Evolutionary conservation across 2,888 invertebrate species (phyloP).

Genomic region (Antheraea yamamai): DNA sequence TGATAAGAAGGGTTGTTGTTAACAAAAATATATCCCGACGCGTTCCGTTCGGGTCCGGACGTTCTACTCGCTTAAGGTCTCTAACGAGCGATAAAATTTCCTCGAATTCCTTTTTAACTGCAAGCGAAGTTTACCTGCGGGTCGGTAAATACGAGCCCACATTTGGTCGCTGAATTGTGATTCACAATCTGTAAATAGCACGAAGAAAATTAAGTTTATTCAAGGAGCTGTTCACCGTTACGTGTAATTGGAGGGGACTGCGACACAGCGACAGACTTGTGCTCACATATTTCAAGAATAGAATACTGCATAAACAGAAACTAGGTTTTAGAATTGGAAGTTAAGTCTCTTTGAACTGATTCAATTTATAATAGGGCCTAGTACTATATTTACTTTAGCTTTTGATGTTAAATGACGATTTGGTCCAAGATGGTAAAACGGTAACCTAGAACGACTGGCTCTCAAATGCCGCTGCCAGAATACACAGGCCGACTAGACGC

Average conservation of each 20-base stretch:
- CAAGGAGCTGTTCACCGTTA: constrained; percentile 39
- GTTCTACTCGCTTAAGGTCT: constrained; percentile 63
- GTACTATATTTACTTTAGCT: too few relatives aligned
- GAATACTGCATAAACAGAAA: background rate
- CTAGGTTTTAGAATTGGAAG: background rate
- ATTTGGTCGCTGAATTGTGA: constrained; percentile 71
- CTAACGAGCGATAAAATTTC: constrained; percentile 78
- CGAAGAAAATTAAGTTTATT: constrained; percentile 52
- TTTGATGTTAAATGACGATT: too few relatives aligned
- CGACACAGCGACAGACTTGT: background rate
- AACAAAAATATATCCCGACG: constrained; percentile 1
- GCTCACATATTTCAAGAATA: background rate
- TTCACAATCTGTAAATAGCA: constrained; percentile 67
- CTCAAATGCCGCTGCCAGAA: too few relatives aligned
- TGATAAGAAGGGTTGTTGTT: background rate
- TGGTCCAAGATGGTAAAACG: too few relatives aligned
- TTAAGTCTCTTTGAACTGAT: too few relatives aligned
- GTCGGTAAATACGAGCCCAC: constrained; percentile 75
- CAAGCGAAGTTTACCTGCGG: constrained; percentile 75
- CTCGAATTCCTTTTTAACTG: constrained; percentile 74
- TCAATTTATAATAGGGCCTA: too few relatives aligned
- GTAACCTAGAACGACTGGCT: too few relatives aligned
- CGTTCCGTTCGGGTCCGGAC: constrained; percentile 32
- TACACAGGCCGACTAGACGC: too few relatives aligned
- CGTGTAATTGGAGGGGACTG: constrained; percentile 40